Base-by-base conservation (phyloP, 2,888 invertebrate species). In the Zaprionus obscuricornis region DNA sequence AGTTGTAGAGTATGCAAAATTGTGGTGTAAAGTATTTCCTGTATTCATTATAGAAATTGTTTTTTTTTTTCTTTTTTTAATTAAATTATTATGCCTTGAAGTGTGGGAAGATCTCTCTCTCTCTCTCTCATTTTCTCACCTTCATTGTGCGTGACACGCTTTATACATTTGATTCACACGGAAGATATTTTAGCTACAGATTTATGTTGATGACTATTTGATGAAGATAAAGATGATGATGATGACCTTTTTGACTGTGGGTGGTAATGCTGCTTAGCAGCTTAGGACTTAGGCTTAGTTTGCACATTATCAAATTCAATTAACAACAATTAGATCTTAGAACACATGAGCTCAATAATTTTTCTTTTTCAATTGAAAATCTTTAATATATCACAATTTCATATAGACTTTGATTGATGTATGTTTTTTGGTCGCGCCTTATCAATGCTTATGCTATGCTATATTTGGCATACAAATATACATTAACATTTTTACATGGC, bases 21-120 rank as follows among this genome's bases (percentile, higher is more conserved):
- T 37, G 17, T 22, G 13, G 7, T 17, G 8, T 51, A 29, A 27
- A 22, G 17, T 26, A 18, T 49, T 45, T 46, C 45, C 17, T 46
- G 42, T 36, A 50, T 42, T 33, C 42, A 54, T 42, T 37, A 27
- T 29, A 51, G 59, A 56, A 54, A 58, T 60, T n/a, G n/a, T n/a
- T n/a, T n/a, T n/a, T n/a, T n/a, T n/a, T n/a, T n/a, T n/a, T n/a
- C n/a, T n/a, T n/a, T n/a, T 71, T 68, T 74, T 74, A 81, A 84
- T 81, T 77, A 81, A 76, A 57, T 60, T 68, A 46, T 51, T 54
- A 43, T 43, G 11, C 40, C 20, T 40, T 40, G 39, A 31, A n/a
- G 29, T 42, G 66, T 71, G 71, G 77, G 60, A 68, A 68, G 68
- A n/a, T n/a, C n/a, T n/a, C n/a, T n/a, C n/a, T n/a, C n/a, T n/a